Base-by-base conservation (phyloP, 2,797 vertebrate genomes). In the Hippoglossus hippoglossus region DNA sequence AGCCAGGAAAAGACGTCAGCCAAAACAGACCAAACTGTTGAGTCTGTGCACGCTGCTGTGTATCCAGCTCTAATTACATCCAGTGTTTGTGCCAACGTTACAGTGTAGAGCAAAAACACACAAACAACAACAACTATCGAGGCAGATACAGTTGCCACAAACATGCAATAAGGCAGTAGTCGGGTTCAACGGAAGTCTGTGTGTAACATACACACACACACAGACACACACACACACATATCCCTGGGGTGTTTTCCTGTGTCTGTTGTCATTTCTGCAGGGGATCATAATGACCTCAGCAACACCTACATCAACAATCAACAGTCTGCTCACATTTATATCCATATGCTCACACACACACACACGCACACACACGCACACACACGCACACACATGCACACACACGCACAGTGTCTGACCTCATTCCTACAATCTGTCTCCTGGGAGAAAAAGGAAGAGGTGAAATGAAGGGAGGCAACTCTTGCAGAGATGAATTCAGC, bases 211-310 rank as follows among this genome's bases (percentile, higher is more conserved):
- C 41, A 44, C 12, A 26, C 34, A 18, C 62, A 19, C 50, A 41
- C 51, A 24, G 51, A 47, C 25, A 47, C 57, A 63, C 25, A 46
- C 41, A 51, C 46, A 49, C 24, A 47, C 60, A 9, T 49, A 0
- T 15, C 41, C 64, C 55, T 53, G 59, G 72, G 73, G 67, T 80
- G 71, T 69, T 79, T 75, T 77, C 55, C 60, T 82, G 83, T 69
- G 65, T 80, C 73, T 75, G 67, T 82, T 76, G 81, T 83, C 21
- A 65, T 86, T 79, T 77, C 77, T 72, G 71, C 79, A 8, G 81
- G 79, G 79, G 62, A 83, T 77, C 71, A 15, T 85, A 86, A 88
- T 87, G 86, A 87, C 82, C 87, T 89, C 86, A 68, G 55, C 61
- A 73, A 77, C 81, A 84, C 74, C 79, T 76, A 86, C 77, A 83